These are phyloP conservation scores for Sorex maritimensis DNA, from an alignment of 2,797 vertebrate genomes.

Conservation along the genomic window DNA sequence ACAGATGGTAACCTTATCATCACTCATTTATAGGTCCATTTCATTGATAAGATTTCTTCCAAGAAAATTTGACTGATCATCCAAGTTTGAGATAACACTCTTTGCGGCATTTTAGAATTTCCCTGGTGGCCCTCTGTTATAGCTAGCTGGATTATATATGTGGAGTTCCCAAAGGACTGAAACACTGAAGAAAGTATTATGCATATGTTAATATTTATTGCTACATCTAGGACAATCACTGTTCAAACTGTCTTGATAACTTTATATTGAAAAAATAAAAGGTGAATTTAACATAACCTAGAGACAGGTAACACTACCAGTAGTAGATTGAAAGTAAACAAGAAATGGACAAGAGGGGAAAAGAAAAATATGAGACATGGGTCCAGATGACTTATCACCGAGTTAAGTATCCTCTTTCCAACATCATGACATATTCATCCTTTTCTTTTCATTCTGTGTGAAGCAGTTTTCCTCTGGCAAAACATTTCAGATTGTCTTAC, in stretches of 20 bases:
- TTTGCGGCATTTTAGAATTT: background rate
- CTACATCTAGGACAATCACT: background rate
- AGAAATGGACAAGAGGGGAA: background rate
- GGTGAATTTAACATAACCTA: conserved; percentile 19
- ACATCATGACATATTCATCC: background rate
- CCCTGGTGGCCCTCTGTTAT: background rate
- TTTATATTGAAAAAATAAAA: background rate
- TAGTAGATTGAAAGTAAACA: conserved; percentile 32
- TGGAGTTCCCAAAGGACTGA: background rate
- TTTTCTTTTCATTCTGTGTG: background rate
- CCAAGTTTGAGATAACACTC: background rate
- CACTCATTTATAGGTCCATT: background rate
- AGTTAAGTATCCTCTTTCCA: background rate
- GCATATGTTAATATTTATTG: conserved; percentile 19
- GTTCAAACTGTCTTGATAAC: background rate
- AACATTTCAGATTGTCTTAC: conserved; percentile 9
- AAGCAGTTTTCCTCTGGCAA: background rate
- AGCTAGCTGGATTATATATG: background rate
- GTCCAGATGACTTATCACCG: background rate
- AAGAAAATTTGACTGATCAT: background rate
- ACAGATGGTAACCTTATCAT: background rate
- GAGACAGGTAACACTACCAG: background rate
- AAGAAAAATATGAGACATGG: background rate
- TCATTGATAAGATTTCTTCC: conserved; percentile 5
- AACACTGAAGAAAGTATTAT: conserved; percentile 44